Evolutionary conservation across 2,888 invertebrate genomes (phyloP), one percentile per base, ranked within the genome.

Genomic region (Orthosia cruda): DNA sequence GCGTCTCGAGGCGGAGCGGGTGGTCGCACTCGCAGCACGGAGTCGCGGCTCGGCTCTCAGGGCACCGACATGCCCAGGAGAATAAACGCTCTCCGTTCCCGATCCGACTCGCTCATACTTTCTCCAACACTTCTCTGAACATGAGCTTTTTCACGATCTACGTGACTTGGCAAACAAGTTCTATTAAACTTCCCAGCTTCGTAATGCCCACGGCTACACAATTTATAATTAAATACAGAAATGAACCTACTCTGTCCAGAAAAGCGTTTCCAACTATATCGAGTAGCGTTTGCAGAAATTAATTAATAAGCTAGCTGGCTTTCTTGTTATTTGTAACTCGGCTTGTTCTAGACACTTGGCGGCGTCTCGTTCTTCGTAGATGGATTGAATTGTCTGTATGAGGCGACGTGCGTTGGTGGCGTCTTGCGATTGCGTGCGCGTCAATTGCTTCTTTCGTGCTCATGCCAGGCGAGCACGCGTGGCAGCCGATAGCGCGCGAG

Each of bases 271-370:
- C 95, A 40, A 95, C 93, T 62, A 96, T 92, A 77, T 93, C 90
- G 71, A 95, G 92, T 23, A 96, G 79, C 72, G 94, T 89, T 54
- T 95, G 93, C 70, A 96, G 82, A 76, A 90, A 96, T 80, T 93
- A 3, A 94, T 96, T 54, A 96, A 84, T 67, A 96, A 86, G 61
- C 90, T 91, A 3, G 88, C 80, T 5, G 94, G 92, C 67, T 94
- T 95, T 71, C 93, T 92, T 5, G 92, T 87, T 79, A 96, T 95
- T 88, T 95, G 95, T 81, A 96, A 96, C 77, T 96, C 94, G 0
- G 94, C 95, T 1, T 91, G 88, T 83, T 96, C 96, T 58, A 96
- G 80, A 70, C 96, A 96, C 83, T 93, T 95, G 5, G 91, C 89
- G 0, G 95, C 95, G 59, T 95, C 94, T 20, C 91, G 91, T 78